Evolutionary conservation across 2,888 invertebrate genomes (phyloP), one percentile per base, ranked within the genome.

Genomic region (Rhingia rostrata): DNA sequence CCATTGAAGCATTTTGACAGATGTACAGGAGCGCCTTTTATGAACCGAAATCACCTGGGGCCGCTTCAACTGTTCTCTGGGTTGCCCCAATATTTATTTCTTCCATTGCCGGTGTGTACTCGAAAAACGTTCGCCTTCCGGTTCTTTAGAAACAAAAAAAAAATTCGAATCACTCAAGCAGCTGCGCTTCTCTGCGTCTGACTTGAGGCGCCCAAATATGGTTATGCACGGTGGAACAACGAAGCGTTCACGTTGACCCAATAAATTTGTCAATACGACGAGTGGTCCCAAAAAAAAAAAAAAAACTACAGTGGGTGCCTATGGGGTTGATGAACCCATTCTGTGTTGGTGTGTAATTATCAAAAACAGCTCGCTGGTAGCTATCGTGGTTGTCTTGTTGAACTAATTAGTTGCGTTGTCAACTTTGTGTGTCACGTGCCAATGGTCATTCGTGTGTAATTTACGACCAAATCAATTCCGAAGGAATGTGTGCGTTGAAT

Each of bases 401-500:
- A 56, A 58, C 78, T 83, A 83, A 83, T 83, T 83, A 73, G 72
- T 72, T 10, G 14, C 54, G 58, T 82, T 78, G 78, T 73, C 78
- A 67, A 78, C 66, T 64, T 47, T 67, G 61, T 78, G 67, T 78
- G 72, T 83, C 82, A 83, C 82, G 82, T 83, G 82, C 82, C 82
- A 73, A 63, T 78, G 58, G 53, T 41, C 61, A 58, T 73, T 45
- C 37, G 67, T 45, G 35, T 61, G 63, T 69, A 63, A 78, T 78
- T 73, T 73, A 73, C 35, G 67, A 67, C 73, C 64, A 73, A 78
- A 58, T 73, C 67, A 63, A 33, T 12, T 70, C 56, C 30, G 35
- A 14, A 10, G 9, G 7, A 22, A n/a, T 67, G 63, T 43, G 41
- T 60, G 7, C 63, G 43, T 14, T 41, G 37, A 45, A 49, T 74